phyloP scores from a whole-genome alignment of 2,113 vertebrate genomes.

The Sphyrna mokarran region DNA sequence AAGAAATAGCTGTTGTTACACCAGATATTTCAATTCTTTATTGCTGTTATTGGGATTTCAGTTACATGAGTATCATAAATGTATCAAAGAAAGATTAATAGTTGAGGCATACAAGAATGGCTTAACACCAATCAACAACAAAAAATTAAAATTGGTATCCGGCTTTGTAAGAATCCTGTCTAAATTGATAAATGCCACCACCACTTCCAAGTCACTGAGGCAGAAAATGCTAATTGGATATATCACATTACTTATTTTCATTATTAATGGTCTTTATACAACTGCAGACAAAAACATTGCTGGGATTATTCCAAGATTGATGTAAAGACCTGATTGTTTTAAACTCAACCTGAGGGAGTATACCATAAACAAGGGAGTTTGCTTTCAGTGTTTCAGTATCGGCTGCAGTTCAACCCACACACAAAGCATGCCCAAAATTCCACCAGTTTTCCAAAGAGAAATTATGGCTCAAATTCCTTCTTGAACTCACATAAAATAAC shows the following conservation, averaged over 20 bases:
- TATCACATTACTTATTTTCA: background rate
- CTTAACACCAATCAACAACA: background rate
- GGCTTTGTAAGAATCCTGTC: background rate
- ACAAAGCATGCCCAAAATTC: background rate
- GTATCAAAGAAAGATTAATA: background rate
- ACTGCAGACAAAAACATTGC: background rate
- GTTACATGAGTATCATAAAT: background rate
- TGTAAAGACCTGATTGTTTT: background rate
- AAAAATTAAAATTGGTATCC: conserved; percentile 5
- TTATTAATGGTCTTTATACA: background rate
- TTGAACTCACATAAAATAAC: background rate
- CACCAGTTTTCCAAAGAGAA: background rate
- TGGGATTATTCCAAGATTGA: background rate
- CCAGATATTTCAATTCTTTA: background rate
- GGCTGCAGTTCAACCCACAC: background rate
- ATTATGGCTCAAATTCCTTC: background rate
- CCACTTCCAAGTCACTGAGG: background rate
- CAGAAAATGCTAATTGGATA: background rate
- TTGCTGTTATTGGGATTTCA: background rate
- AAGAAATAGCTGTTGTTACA: background rate
- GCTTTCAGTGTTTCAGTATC: background rate
- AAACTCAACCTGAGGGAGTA: background rate
- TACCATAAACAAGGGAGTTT: background rate
- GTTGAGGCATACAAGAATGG: background rate
- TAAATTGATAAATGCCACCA: background rate